Base-by-base conservation (phyloP, 2,113 vertebrate genomes). In the Emydocephalus ijimae region DNA sequence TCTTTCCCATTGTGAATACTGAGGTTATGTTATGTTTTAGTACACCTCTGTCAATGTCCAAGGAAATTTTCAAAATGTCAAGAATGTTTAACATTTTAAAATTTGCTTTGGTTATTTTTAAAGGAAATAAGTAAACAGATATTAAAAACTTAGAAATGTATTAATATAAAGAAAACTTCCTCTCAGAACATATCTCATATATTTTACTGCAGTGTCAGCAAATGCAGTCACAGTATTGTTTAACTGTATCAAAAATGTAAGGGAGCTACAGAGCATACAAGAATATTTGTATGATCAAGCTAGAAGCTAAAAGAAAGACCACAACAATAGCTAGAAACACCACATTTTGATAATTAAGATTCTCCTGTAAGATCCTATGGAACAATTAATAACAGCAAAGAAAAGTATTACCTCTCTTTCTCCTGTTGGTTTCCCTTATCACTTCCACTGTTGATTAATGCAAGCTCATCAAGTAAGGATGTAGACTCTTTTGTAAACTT, bases 401-500 rank as follows among this genome's bases (percentile, higher is more conserved):
- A 0, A 2, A 92, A 92, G 81, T 96, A 96, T 5, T 94, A 99
- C 99, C 98, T 98, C 52, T 99, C 98, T 96, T 99, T 99, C 92
- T 99, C 99, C 93, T 98, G 96, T 21, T 98, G 97, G 95, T 95
- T 98, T 96, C 98, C 98, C 97, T 99, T 99, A 95, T 99, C 99
- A 24, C 98, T 97, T 93, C 98, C 98, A 87, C 99, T 98, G 96
- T 98, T 99, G 97, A 99, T 99, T 93, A 99, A 94, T n/a, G 98
- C 98, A 94, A 99, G 98, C 94, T 99, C 99, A 92, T 99, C 99
- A 95, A 99, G 96, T 94, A 99, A 98, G 3, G 99, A 99, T 0
- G 98, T 99, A 5, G 99, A 99, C 94, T 99, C 99, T 94, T 98
- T 99, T 0, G 99, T 99, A 97, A 99, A 99, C 96, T 99, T 99